phyloP scores from a whole-genome alignment of 2,888 invertebrate genomes.

The Macropis europaea region DNA sequence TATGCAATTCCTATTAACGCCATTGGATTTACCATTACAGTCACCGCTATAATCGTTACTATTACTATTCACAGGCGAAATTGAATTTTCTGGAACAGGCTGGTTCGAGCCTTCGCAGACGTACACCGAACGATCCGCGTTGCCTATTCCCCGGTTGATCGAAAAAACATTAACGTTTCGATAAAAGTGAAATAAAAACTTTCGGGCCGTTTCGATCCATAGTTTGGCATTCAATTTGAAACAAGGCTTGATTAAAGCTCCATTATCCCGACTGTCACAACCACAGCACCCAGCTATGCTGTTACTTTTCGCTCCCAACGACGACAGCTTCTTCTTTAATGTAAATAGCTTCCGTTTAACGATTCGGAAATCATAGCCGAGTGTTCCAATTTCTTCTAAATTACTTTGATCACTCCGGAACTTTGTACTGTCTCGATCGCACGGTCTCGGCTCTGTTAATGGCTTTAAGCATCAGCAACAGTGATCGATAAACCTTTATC shows the following conservation, averaged over 20 bases:
- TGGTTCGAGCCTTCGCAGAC: not conserved
- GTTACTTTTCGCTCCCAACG: not conserved
- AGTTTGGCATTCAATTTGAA: conserved; percentile 21
- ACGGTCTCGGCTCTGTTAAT: not conserved
- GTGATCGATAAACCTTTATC: no score
- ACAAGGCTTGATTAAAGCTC: conserved; percentile 21
- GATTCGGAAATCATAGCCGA: conserved; percentile 17
- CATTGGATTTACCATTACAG: conserved; percentile 3
- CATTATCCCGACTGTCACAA: not conserved
- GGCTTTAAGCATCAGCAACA: no score
- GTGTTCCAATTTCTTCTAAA: conserved; percentile 17
- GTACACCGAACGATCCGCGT: not conserved
- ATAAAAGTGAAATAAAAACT: conserved; percentile 40
- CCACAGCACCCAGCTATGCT: not conserved
- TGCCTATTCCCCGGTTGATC: conserved; percentile 7
- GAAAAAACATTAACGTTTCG: conserved; percentile 43
- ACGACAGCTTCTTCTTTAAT: conserved; percentile 9
- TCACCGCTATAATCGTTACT: conserved; percentile 21
- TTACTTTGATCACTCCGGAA: not conserved
- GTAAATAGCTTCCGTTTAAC: conserved; percentile 22
- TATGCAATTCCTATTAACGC: not conserved
- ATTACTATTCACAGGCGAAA: conserved; percentile 26
- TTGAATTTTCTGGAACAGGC: conserved; percentile 17
- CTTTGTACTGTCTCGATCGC: not conserved
- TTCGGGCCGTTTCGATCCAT: not conserved